Evolutionary conservation across 2,113 vertebrate genomes (phyloP).

Genomic region (Phrynosoma platyrhinos): DNA sequence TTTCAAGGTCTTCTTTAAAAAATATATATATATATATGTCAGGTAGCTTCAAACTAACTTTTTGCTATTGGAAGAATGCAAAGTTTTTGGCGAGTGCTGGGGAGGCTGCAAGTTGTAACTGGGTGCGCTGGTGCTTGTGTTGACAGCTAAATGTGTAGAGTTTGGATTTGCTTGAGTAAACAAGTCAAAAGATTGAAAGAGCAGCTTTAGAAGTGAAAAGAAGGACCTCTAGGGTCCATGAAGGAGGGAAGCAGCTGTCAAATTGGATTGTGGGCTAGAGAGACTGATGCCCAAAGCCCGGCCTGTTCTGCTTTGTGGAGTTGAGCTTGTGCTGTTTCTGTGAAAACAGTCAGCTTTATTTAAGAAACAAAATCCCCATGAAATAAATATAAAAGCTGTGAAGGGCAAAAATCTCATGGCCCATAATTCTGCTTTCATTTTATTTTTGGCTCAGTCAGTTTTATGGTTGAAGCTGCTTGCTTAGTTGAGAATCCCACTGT

Average conservation of each 20-base stretch:
- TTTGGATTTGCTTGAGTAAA: constrained; percentile 37
- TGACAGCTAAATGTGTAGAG: neutral
- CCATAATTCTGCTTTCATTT: neutral
- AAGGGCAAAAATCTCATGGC: neutral
- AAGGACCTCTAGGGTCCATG: constrained; percentile 12
- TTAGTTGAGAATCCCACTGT: neutral
- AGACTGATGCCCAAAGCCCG: neutral
- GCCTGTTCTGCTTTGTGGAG: neutral
- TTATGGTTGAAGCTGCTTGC: neutral
- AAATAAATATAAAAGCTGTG: constrained; percentile 20
- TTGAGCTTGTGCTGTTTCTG: neutral
- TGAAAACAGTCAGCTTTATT: neutral
- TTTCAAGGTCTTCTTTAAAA: neutral
- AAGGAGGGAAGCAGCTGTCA: constrained; percentile 5
- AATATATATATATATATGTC: too few relatives aligned
- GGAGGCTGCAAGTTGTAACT: constrained; percentile 2
- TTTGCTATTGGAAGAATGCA: neutral
- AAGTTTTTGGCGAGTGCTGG: neutral
- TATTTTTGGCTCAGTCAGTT: neutral
- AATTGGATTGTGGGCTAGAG: neutral
- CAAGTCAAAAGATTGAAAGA: constrained; percentile 31
- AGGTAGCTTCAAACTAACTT: constrained; percentile 5
- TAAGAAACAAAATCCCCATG: neutral
- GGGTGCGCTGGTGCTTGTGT: neutral
- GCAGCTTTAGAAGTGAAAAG: constrained; percentile 6